Evolutionary conservation across 2,888 invertebrate species (phyloP).

Genomic region (Melanargia galathea): DNA sequence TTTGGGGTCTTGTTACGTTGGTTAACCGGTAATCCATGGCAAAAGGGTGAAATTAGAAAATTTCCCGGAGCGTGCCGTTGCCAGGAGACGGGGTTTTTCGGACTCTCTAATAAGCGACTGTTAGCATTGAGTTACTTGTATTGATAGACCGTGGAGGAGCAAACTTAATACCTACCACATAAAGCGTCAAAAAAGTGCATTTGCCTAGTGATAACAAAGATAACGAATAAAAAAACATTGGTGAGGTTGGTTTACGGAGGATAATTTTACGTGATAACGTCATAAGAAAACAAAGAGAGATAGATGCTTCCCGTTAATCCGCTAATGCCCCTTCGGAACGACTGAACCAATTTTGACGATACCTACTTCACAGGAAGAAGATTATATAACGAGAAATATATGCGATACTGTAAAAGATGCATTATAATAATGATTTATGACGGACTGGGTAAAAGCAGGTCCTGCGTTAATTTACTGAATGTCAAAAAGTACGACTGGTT

Average conservation of each 20-base stretch:
- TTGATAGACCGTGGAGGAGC: background rate
- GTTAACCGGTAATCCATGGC: constrained; percentile 34
- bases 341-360: no score
- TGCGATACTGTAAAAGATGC: background rate
- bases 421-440: background rate
- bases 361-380: no score
- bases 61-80: constrained; percentile 64
- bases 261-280: no score
- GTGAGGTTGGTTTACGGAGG: no score
- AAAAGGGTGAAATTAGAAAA: constrained; percentile 62
- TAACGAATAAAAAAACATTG: no score
- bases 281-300: no score
- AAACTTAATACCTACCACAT: background rate
- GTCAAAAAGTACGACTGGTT: background rate
- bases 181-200: no score
- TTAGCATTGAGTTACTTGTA: background rate
- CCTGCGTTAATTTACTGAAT: background rate
- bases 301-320: no score
- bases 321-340: no score
- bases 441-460: background rate
- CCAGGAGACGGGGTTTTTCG: constrained; percentile 56
- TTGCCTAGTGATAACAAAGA: no score
- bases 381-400: no score
- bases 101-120: constrained; percentile 30
- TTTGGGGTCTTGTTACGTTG: constrained; percentile 22